phyloP scores from a whole-genome alignment of 2,888 invertebrate genomes.

The Maniola hyperantus region DNA sequence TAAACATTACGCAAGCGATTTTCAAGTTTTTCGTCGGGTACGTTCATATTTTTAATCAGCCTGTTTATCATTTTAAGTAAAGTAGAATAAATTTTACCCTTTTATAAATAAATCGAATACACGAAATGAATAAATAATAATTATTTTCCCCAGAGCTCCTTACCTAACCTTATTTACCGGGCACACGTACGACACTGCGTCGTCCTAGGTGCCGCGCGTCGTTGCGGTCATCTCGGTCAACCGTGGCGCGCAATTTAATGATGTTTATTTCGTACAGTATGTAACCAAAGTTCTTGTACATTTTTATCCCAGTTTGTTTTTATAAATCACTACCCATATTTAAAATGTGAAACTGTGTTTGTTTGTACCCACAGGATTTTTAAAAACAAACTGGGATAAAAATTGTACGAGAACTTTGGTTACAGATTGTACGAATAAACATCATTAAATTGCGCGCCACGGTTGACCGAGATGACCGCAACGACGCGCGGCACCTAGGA shows the following conservation, averaged over 20 bases:
- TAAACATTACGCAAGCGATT: no score
- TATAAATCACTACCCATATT: no score
- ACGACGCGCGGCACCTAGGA: constrained; percentile 39
- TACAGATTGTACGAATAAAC: constrained; percentile 58
- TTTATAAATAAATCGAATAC: not conserved
- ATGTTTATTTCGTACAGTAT: constrained; percentile 63
- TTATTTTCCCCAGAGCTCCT: constrained; percentile 1
- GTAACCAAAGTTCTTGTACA: constrained; percentile 1
- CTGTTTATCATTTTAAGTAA: not conserved
- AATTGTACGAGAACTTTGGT: constrained; percentile 19
- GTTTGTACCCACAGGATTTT: no score
- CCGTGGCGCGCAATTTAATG: constrained; percentile 66
- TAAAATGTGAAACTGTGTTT: no score
- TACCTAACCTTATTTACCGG: constrained; percentile 7
- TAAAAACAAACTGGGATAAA: no score
- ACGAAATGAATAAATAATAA: constrained; percentile 1
- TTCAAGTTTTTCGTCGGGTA: no score
- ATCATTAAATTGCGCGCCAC: constrained; percentile 68
- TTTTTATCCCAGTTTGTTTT: not conserved
- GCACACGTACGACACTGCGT: constrained; percentile 20
- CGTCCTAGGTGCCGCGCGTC: constrained; percentile 31
- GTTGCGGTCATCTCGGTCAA: constrained; percentile 58
- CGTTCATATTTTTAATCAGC: no score
- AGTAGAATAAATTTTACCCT: not conserved
- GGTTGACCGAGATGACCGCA: constrained; percentile 58